Percentiles rank a stretch among this genome's conserved stretches.
Conservation (phyloP, 2,113 vertebrate genomes). For the Aegithalos caudatus region DNA sequence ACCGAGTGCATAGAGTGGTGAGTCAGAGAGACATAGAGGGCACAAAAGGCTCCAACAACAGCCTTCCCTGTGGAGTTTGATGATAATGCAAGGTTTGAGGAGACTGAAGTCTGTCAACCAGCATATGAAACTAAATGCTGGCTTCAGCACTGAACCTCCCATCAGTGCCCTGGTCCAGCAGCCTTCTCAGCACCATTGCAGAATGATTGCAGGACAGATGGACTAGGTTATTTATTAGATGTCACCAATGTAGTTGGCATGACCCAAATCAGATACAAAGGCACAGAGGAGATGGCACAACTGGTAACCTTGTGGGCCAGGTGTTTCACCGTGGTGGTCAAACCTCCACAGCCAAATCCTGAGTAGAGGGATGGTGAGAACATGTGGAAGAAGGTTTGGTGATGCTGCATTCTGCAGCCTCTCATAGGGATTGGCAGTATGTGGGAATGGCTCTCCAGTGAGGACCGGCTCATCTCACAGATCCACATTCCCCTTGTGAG, state of each 20-base stretch:
- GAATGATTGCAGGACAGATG: neutral
- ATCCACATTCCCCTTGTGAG: neutral
- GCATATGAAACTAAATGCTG: neutral
- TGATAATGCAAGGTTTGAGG: neutral
- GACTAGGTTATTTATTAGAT: neutral
- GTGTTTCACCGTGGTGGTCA: neutral
- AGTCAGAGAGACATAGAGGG: neutral
- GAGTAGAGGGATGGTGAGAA: neutral
- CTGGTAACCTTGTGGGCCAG: neutral
- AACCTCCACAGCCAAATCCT: neutral
- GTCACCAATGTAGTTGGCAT: neutral
- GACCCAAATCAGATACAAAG: neutral
- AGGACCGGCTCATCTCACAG: neutral
- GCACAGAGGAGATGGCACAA: neutral
- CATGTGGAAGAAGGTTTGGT: neutral
- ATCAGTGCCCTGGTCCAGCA: neutral
- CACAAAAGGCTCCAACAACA: neutral
- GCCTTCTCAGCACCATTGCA: neutral
- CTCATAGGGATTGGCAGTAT: neutral
- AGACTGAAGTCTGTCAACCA: neutral
- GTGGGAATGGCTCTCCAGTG: accelerated
- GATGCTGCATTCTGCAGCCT: neutral
- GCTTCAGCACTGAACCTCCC: neutral
- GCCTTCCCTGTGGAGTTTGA: neutral
- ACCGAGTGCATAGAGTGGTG: neutral